A percentile compares a stretch with the other conserved stretches of the same genome.
Evolutionary conservation across 2,888 invertebrate species (phyloP).

Genomic region (Oeneis ivallda): DNA sequence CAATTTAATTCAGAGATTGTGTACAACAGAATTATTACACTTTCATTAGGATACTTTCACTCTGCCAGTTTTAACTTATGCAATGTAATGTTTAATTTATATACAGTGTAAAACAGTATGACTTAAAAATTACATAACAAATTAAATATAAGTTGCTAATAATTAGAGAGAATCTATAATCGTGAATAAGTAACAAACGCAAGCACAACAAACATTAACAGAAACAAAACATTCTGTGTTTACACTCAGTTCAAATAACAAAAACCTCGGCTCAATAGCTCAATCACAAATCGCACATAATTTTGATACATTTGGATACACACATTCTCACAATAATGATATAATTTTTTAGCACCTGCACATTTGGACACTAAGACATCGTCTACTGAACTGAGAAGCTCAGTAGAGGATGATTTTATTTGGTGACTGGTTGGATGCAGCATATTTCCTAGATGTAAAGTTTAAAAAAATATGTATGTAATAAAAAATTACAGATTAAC

Average conservation of each 20-base stretch:
- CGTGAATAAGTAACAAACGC: constrained; percentile 72
- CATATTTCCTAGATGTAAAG: not conserved
- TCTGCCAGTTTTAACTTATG: constrained; percentile 33
- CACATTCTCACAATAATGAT: constrained; percentile 16
- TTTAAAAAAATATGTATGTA: too few species aligned
- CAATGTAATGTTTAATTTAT: constrained; percentile 32
- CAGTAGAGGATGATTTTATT: constrained; percentile 1
- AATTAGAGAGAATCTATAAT: constrained; percentile 69
- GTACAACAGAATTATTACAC: not conserved
- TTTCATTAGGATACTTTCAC: constrained; percentile 30
- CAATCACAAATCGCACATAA: constrained; percentile 3
- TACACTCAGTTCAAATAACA: constrained; percentile 35
- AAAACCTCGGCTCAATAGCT: constrained; percentile 2
- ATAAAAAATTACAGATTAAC: too few species aligned
- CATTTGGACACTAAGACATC: constrained; percentile 16
- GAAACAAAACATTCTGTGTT: constrained; percentile 66
- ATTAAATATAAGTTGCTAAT: constrained; percentile 63
- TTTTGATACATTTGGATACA: constrained; percentile 14
- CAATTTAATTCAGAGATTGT: too few species aligned
- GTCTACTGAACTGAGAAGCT: constrained; percentile 1
- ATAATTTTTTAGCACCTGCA: constrained; percentile 33
- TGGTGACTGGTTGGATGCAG: not conserved
- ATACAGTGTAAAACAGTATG: constrained; percentile 63
- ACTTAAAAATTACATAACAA: constrained; percentile 80
- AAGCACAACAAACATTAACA: constrained; percentile 74